Conservation (phyloP, 2,888 invertebrate species). For the Caenorhabditis sp. region DNA sequence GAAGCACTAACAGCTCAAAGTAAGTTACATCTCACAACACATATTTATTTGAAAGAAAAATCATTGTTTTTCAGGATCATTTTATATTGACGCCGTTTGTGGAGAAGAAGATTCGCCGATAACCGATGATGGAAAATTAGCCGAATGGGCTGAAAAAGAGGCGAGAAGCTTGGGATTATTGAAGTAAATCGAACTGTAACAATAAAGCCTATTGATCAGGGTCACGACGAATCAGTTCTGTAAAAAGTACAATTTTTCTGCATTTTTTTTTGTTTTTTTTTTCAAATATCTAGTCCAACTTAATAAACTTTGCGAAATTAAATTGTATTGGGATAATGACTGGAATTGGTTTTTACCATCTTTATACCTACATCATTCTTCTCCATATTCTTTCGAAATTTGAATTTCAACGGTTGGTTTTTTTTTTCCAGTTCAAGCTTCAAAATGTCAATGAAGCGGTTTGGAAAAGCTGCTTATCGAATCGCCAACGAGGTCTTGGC, state of each 20-base stretch:
- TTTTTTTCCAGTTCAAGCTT: too few species aligned
- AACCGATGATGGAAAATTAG: slow-evolving; percentile 56
- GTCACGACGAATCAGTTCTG: neutral
- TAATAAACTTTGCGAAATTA: neutral
- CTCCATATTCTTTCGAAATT: too few species aligned
- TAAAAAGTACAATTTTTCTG: neutral
- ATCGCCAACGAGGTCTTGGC: slow-evolving; percentile 42
- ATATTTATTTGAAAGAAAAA: too few species aligned
- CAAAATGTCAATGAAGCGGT: slow-evolving; percentile 47
- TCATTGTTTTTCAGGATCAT: slow-evolving; percentile 54
- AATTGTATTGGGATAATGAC: neutral
- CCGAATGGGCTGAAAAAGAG: slow-evolving; percentile 67
- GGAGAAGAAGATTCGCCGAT: slow-evolving; percentile 63
- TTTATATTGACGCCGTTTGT: slow-evolving; percentile 66
- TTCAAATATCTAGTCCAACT: neutral
- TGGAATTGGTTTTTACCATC: neutral
- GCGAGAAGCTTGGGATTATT: slow-evolving; percentile 63
- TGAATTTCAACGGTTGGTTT: too few species aligned
- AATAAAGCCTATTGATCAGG: neutral
- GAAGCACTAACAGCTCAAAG: slow-evolving; percentile 62
- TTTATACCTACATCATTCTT: neutral
- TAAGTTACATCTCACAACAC: slow-evolving; percentile 25
- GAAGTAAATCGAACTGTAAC: slow-evolving; percentile 6
- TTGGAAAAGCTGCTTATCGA: slow-evolving; percentile 41
- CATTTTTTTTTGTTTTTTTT: neutral